phyloP scores from a whole-genome alignment of 2,888 invertebrate species.

The Boloria euphrosyne region DNA sequence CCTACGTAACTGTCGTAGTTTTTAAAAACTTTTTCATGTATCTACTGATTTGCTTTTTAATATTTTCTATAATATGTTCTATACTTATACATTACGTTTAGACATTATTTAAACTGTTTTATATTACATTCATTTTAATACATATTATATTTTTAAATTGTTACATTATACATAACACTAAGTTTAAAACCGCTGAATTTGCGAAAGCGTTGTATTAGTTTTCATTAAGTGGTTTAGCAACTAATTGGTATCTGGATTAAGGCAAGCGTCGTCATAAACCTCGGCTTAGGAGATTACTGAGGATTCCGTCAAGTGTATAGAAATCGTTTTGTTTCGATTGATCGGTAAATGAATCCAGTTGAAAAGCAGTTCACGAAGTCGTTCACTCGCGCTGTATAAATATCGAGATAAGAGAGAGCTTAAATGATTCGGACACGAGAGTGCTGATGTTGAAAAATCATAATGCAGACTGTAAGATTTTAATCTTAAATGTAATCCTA shows the following conservation, averaged over 20 bases:
- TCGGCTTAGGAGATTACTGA: slow-evolving; percentile 52
- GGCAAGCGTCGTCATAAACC: slow-evolving; percentile 60
- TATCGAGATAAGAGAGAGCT: slow-evolving; percentile 30
- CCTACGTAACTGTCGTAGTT: too few species aligned
- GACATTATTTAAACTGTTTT: too few species aligned
- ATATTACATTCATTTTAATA: too few species aligned
- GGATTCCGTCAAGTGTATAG: slow-evolving; percentile 43
- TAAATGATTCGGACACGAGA: slow-evolving; percentile 21
- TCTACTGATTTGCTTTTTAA: too few species aligned
- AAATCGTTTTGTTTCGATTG: slow-evolving; percentile 42
- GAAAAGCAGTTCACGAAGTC: slow-evolving; percentile 16
- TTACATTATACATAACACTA: not conserved
- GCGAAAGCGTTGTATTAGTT: slow-evolving; percentile 28
- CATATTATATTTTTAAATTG: not conserved
- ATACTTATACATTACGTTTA: too few species aligned
- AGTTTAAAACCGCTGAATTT: slow-evolving; percentile 27
- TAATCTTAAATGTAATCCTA: too few species aligned
- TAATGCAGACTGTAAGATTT: not conserved
- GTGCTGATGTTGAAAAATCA: not conserved
- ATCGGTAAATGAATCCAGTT: slow-evolving; percentile 34
- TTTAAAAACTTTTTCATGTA: too few species aligned
- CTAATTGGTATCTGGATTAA: slow-evolving; percentile 75
- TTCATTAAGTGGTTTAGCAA: slow-evolving; percentile 67
- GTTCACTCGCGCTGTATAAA: slow-evolving; percentile 20
- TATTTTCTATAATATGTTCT: too few species aligned